Evolutionary conservation across 1,140 invertebrate species (phyloP), one percentile per base, ranked within the genome.

Genomic region (Philotrypesis tridentata): DNA sequence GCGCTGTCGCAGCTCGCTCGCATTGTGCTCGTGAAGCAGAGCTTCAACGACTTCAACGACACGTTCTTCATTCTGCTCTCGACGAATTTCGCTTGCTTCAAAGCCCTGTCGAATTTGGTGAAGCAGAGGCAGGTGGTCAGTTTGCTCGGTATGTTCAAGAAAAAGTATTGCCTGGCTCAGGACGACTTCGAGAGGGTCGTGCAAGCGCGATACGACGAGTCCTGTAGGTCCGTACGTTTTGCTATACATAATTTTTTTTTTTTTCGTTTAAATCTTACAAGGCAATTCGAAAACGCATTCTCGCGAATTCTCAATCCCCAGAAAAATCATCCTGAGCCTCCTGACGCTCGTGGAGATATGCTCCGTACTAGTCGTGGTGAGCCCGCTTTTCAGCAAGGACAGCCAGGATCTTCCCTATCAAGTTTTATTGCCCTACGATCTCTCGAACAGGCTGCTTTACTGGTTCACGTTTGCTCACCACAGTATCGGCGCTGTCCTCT

Each of bases 31-130:
- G 9, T 29, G 0, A 72, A 43, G 8, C 63, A 77, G 1, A 60
- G 60, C 17, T 82, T 82, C 31, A 21, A 25, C 1, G 25, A 43
- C 6, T 82, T 82, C 12, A 82, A 77, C 7, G 67, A 82, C 11
- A 77, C 74, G 0, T 77, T 82, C 43, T 82, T 77, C 23, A 77
- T 82, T 6, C 5, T 72, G 7, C n/a, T 82, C 4, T 77, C 80
- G 2, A 77, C 74, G 0, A 72, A 61, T 31, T 63, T 77, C 43
- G 27, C 67, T 29, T 77, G 65, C 17, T 77, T 77, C 21, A 82
- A 82, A 63, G 74, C 74, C 25, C 17, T 6, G 0, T 61, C 40
- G 1, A 68, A 27, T 40, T 70, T 81, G 8, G 6, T 81, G 1
- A 55, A 25, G 37, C 72, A 61, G 17, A 37, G 23, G 17, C 40